Base-by-base conservation (phyloP, 2,888 invertebrate genomes). In the Periphyllus acericola region DNA sequence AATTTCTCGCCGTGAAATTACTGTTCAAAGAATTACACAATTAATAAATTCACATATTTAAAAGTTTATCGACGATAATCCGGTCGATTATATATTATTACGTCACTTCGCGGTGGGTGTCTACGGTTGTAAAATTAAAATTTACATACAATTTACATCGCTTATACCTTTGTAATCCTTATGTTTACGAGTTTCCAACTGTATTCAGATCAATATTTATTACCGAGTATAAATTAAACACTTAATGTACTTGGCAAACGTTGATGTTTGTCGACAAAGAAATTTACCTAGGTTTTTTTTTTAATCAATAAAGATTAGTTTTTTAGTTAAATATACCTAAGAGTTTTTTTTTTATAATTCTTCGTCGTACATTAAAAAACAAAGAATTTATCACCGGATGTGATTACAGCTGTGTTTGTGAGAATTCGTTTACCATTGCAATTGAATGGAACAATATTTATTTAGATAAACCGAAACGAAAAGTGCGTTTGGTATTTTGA, bases 71-170 rank as follows among this genome's bases (percentile, higher is more conserved):
- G 11, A 29, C 2, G 29, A 14, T 17, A 60, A 1, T 25, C 21
- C 32, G 3, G 3, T 29, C 71, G 29, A 17, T 32, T 14, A 2
- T 14, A n/a, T n/a, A n/a, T n/a, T n/a, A 5, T 11, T n/a, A n/a
- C 68, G 68, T 55, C 55, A 21, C 4, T 60, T 2, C 4, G 71
- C 17, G 29, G 71, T 71, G 32, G 32, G 32, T 29, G 36, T 52
- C 4, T 21, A 25, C 46, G 46, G 46, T 32, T 34, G 25, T 52
- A 72, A 32, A 71, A 72, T 71, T 34, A n/a, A 72, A 52, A 81
- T 81, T 68, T 32, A 81, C 81, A 21, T 68, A 81, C 46, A 68
- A 81, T 29, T n/a, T n/a, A n/a, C 40, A 81, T 11, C 21, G 29
- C 17, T 9, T 68, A 9, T 17, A 29, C 36, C 17, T 81, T 81